phyloP scores from a whole-genome alignment of 2,113 vertebrate species.

The Callipepla californica region DNA sequence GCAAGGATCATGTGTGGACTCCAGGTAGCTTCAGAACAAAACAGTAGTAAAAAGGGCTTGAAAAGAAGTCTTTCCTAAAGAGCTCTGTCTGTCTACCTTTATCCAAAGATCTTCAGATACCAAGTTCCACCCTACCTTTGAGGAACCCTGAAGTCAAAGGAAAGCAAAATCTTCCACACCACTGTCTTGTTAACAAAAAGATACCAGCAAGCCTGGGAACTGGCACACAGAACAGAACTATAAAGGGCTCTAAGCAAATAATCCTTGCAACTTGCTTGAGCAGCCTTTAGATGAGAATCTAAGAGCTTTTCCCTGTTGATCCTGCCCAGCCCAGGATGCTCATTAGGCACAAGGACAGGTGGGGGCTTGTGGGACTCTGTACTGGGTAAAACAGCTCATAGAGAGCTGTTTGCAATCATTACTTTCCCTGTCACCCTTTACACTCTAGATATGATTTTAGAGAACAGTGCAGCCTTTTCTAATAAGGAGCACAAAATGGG shows the following conservation, averaged over 20 bases:
- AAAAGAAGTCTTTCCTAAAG: accelerated
- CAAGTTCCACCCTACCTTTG: neutral
- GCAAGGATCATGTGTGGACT: neutral
- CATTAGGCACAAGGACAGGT: neutral
- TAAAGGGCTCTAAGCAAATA: neutral
- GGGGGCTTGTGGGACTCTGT: neutral
- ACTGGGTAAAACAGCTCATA: neutral
- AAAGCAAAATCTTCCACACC: neutral
- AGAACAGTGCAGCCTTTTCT: neutral
- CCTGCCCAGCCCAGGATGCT: neutral
- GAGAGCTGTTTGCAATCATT: neutral
- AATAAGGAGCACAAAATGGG: neutral
- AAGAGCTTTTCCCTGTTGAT: neutral
- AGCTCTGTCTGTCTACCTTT: neutral
- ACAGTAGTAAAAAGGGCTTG: neutral
- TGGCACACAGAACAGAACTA: neutral
- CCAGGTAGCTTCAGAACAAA: neutral
- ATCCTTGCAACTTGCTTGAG: neutral
- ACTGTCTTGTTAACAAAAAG: neutral
- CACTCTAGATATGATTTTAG: neutral
- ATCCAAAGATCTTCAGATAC: neutral
- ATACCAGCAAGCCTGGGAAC: neutral
- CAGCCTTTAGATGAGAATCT: neutral
- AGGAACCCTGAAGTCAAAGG: neutral
- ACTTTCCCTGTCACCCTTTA: neutral